These are phyloP conservation scores for Ephestia elutella DNA, from an alignment of 1,140 invertebrate species.

Conservation along the genomic window DNA sequence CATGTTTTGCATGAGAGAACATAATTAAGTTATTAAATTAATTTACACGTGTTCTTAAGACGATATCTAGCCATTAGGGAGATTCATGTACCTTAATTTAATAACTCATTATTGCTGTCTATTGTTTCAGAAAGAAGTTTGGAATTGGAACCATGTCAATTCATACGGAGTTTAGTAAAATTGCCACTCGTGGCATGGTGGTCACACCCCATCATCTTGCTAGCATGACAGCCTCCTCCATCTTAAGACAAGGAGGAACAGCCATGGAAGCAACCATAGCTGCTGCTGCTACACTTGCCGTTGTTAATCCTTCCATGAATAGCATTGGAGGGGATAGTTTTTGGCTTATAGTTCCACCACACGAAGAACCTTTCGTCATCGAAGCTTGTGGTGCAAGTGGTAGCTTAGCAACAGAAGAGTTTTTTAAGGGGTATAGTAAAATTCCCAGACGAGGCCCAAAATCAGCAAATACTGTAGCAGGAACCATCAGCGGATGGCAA, in stretches of 20 bases:
- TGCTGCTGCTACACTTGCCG: constrained; percentile 55
- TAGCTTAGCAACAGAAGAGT: constrained; percentile 41
- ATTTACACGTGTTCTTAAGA: not conserved
- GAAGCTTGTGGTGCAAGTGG: constrained; percentile 59
- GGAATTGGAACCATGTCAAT: not conserved
- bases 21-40: not conserved
- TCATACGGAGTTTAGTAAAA: constrained; percentile 40
- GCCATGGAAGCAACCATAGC: constrained; percentile 61
- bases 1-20: not conserved
- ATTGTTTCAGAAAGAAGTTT: constrained; percentile 6
- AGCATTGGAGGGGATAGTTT: constrained; percentile 59
- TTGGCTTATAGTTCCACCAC: constrained; percentile 59
- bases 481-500: constrained; percentile 59
- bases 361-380: constrained; percentile 48
- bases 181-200: constrained; percentile 52
- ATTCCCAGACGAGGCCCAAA: constrained; percentile 51
- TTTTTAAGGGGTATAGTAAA: constrained; percentile 31
- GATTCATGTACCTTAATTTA: not conserved
- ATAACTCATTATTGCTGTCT: not conserved
- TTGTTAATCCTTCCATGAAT: constrained; percentile 62
- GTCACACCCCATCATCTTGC: constrained; percentile 64
- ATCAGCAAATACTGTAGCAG: constrained; percentile 52
- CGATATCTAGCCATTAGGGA: no score
- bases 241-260: constrained; percentile 55
- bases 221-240: constrained; percentile 48